Evolutionary conservation across 2,797 vertebrate species (phyloP).

Genomic region (Acestrorhynchus altus): DNA sequence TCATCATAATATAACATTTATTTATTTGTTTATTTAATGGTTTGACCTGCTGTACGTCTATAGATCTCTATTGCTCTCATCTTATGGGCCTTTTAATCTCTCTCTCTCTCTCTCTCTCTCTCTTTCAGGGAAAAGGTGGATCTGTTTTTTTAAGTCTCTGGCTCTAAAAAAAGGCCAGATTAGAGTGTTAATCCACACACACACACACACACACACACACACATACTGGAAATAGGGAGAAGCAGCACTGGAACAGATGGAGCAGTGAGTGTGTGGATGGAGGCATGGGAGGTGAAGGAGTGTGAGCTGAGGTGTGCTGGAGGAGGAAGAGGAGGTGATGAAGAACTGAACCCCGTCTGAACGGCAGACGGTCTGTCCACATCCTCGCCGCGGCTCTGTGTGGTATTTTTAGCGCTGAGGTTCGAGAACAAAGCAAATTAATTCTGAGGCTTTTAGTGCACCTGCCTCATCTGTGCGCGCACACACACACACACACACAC

Average conservation of each 20-base stretch:
- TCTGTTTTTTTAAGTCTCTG: not conserved
- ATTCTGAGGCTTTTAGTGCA: not conserved
- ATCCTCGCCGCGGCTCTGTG: not conserved
- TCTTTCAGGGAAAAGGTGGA: constrained; percentile 9
- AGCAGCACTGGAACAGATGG: not conserved
- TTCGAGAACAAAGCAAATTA: constrained; percentile 8
- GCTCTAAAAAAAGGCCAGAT: constrained; percentile 48
- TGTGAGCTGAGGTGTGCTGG: constrained; percentile 4
- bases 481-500: constrained; percentile 20
- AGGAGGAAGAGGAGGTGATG: constrained; percentile 29
- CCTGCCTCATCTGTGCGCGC: not conserved
- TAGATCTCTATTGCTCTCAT: not conserved
- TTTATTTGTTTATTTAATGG: not conserved
- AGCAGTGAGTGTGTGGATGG: not conserved
- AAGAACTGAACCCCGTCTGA: not conserved
- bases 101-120: not conserved
- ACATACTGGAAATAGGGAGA: not conserved
- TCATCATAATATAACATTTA: not conserved
- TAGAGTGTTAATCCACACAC: constrained; percentile 42
- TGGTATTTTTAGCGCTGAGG: constrained; percentile 3
- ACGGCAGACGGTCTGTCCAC: not conserved
- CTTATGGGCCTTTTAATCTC: not conserved
- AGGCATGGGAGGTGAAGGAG: not conserved
- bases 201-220: not conserved
- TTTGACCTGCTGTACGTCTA: not conserved